phyloP scores from a whole-genome alignment of 92 coral and sea anemone genomes.

The Blastomussa wellsi region DNA sequence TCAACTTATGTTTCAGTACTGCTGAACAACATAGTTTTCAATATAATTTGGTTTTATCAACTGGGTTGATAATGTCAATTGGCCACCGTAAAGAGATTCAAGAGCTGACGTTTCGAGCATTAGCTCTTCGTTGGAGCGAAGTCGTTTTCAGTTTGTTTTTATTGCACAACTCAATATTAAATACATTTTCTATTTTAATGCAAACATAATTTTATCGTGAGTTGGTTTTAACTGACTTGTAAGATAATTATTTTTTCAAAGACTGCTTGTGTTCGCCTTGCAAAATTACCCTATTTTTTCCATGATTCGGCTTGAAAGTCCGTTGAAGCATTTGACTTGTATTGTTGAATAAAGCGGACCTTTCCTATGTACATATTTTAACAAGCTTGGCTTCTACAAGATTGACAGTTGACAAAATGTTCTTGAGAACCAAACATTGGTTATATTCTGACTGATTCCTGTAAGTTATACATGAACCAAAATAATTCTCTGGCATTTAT shows the following conservation, averaged over 20 bases:
- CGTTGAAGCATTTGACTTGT: background rate
- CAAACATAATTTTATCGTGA: background rate
- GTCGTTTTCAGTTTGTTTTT: conserved; percentile 1
- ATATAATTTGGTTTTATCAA: too few relatives aligned
- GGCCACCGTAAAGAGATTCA: too few relatives aligned
- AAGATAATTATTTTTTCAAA: background rate
- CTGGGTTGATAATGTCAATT: too few relatives aligned
- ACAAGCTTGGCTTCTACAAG: background rate
- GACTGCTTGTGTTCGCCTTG: background rate
- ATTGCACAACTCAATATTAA: background rate
- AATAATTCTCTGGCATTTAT: background rate
- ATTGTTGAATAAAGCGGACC: background rate
- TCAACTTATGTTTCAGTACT: background rate
- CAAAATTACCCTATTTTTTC: background rate
- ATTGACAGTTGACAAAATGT: conserved; percentile 1
- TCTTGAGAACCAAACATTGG: background rate
- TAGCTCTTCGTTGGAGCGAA: too few relatives aligned
- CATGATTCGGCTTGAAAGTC: conserved; percentile 2
- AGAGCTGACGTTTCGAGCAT: too few relatives aligned
- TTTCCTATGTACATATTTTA: background rate
- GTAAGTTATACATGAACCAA: background rate
- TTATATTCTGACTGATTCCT: background rate
- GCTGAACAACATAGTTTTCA: conserved; percentile 14
- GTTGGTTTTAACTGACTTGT: background rate
- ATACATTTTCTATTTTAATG: background rate